Base-by-base conservation (phyloP, 2,113 vertebrate species). In the Lutjanus erythropterus region DNA sequence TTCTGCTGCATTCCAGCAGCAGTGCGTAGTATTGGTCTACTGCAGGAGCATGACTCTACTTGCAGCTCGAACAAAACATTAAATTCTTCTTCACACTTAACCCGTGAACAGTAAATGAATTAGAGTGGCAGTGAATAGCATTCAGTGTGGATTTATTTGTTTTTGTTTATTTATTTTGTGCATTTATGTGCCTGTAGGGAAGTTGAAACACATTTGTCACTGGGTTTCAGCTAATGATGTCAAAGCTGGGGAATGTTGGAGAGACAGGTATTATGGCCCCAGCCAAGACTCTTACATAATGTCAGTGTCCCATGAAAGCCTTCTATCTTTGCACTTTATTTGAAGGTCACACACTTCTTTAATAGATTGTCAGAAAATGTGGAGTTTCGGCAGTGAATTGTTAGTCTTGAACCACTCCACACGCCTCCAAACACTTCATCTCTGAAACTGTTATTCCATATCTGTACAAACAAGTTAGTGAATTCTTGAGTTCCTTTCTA, bases 151-250 rank as follows among this genome's bases (percentile, higher is more conserved):
- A 18, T 35, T 71, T 14, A 31, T 29, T 9, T 73, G 4, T 61
- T 56, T 47, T 29, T 25, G 8, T 59, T 69, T 27, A 9, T 42
- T 62, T 21, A 29, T 12, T 59, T 46, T 53, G 25, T 59, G 44
- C 37, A 41, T 60, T 29, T 76, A 19, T 60, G 55, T 77, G 71
- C 72, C 80, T 55, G 27, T 33, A 31, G 75, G 75, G 44, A 67
- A 50, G 53, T 4, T 70, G 44, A 72, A 82, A 79, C 4, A 14
- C 65, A 2, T 29, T 47, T 76, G 86, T 84, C 83, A 61, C 69
- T 62, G 52, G 31, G 81, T 93, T 90, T 92, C 88, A 89, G 85
- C 73, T 88, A 41, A 86, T 92, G 84, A 90, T 87, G 86, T 91
- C 83, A 89, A 80, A 68, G 75, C 76, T 66, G 41, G 78, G 90